Evolutionary conservation across 2,888 invertebrate species (phyloP).

Genomic region (Monopis laevigella): DNA sequence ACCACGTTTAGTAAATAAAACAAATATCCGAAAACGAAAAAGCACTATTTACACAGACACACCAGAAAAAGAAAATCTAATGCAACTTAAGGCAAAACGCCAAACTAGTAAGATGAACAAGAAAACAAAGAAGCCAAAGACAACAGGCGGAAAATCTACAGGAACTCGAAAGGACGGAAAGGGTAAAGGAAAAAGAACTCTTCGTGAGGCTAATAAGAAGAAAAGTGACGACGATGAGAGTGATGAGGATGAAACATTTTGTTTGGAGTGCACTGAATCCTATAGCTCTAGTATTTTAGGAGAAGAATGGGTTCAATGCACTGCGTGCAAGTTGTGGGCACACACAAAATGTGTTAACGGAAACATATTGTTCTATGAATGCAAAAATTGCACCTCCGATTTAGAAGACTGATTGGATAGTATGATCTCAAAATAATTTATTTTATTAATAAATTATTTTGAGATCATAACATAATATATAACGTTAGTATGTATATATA

Average conservation of each 20-base stretch:
- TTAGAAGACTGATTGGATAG: neutral
- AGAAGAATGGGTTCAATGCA: constrained; percentile 16
- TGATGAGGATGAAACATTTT: constrained; percentile 13
- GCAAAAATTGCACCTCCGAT: neutral
- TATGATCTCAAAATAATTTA: neutral
- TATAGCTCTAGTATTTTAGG: constrained; percentile 13
- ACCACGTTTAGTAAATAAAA: constrained; percentile 14
- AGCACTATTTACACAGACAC: too few relatives aligned
- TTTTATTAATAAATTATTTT: too few relatives aligned
- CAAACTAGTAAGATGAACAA: constrained; percentile 13
- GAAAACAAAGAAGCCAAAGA: constrained; percentile 14
- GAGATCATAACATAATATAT: too few relatives aligned
- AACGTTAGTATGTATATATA: too few relatives aligned
- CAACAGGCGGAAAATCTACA: constrained; percentile 13
- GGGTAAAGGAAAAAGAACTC: constrained; percentile 12
- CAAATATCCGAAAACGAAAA: constrained; percentile 14
- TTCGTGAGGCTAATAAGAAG: too few relatives aligned
- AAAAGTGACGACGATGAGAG: neutral
- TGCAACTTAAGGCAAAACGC: constrained; percentile 8
- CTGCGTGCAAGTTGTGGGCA: constrained; percentile 17
- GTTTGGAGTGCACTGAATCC: constrained; percentile 18
- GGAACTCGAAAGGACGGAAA: constrained; percentile 15
- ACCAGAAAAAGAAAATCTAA: constrained; percentile 17
- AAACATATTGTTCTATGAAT: neutral
- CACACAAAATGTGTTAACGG: constrained; percentile 7